phyloP scores from a whole-genome alignment of 2,113 vertebrate genomes.

The Otolemur garnettii region DNA sequence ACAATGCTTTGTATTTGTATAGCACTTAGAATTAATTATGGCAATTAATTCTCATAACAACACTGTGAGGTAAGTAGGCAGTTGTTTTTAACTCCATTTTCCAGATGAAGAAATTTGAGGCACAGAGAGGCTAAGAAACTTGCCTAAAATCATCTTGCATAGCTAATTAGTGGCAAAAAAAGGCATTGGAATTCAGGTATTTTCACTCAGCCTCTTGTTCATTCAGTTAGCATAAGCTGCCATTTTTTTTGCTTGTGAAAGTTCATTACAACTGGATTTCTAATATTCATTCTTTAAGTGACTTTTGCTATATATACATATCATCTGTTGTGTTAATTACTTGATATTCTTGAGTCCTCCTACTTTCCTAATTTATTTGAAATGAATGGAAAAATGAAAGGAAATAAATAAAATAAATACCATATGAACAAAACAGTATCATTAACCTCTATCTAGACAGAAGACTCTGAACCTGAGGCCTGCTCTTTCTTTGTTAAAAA shows the following conservation, averaged over 20 bases:
- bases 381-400: not conserved
- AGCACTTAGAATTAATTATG: not conserved
- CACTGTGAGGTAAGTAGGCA: not conserved
- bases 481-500: constrained; percentile 36
- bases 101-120: constrained; percentile 47
- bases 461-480: constrained; percentile 17
- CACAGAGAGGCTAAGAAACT: constrained; percentile 28
- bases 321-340: not conserved
- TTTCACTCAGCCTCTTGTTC: not conserved
- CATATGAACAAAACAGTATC: not conserved
- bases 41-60: not conserved
- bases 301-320: not conserved
- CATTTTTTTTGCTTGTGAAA: not conserved
- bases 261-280: not conserved
- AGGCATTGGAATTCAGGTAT: not conserved
- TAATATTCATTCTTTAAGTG: not conserved
- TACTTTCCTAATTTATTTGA: constrained; percentile 62
- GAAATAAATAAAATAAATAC: constrained; percentile 12
- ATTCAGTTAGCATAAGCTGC: constrained; percentile 14
- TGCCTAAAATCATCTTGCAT: not conserved
- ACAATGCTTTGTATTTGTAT: not conserved
- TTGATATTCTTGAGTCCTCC: not conserved
- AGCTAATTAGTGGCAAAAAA: not conserved
- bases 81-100: not conserved
- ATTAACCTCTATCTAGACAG: not conserved